Evolutionary conservation across 1,140 invertebrate species (phyloP).

Genomic region (Diuraphis noxia): DNA sequence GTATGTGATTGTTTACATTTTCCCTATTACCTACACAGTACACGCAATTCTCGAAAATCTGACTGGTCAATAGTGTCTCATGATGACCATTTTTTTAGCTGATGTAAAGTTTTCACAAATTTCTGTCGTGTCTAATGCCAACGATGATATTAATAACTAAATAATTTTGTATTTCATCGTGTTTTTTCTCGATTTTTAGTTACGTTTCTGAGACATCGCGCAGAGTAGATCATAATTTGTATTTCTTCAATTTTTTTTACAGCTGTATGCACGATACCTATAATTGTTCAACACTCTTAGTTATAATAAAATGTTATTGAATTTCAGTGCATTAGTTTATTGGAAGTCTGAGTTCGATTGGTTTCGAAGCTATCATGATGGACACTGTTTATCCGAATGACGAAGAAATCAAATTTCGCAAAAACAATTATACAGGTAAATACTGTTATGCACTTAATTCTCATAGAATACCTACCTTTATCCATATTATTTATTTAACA

Average conservation of each 20-base stretch:
- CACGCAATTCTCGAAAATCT: neutral
- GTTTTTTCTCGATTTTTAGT: neutral
- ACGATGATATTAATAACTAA: neutral
- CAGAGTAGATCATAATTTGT: neutral
- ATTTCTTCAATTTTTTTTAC: no score
- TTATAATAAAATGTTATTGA: neutral
- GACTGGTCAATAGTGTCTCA: neutral
- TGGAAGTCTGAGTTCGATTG: neutral
- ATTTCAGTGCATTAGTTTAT: neutral
- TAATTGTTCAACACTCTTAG: neutral
- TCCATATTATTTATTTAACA: neutral
- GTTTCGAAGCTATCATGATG: neutral
- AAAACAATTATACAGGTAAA: conserved; percentile 6
- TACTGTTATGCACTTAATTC: neutral
- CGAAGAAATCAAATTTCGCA: conserved; percentile 17
- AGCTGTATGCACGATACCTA: no score
- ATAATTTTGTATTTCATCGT: neutral
- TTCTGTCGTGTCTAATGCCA: neutral
- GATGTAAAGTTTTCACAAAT: no score
- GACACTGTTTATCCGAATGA: conserved; percentile 1
- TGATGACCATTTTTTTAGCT: no score
- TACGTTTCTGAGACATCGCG: neutral
- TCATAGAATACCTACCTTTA: neutral
- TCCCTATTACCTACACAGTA: no score
- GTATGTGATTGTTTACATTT: neutral